Percentiles rank a stretch among this genome's conserved stretches.
Evolutionary conservation across 2,797 vertebrate genomes (phyloP).

Genomic region (Melanotaenia trifasciata): DNA sequence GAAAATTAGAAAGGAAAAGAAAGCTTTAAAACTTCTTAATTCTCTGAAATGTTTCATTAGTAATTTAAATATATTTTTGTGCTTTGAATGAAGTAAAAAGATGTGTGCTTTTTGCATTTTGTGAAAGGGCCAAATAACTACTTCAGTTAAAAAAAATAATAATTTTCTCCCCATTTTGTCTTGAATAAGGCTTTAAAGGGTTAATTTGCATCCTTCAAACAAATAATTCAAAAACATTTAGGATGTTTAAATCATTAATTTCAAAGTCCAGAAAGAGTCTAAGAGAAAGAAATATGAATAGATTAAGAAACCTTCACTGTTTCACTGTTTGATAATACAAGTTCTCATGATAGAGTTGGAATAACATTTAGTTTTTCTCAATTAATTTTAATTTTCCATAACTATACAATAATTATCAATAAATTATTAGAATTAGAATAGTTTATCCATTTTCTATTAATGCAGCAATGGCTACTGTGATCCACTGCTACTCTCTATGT

Average conservation of each 20-base stretch:
- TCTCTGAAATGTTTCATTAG: slow-evolving; percentile 31
- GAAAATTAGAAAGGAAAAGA: slow-evolving; percentile 4
- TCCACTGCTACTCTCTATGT: background rate
- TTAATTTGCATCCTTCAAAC: slow-evolving; percentile 51
- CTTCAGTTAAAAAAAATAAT: no score
- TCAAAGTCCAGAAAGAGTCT: slow-evolving; percentile 41
- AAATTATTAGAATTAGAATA: background rate
- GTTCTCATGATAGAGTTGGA: slow-evolving; percentile 3
- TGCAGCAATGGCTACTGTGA: background rate
- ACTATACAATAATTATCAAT: background rate
- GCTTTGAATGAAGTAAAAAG: slow-evolving; percentile 39
- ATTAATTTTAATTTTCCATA: background rate
- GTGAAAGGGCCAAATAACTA: no score
- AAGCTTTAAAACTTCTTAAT: slow-evolving; percentile 30
- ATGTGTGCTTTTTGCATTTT: slow-evolving; percentile 16
- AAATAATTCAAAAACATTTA: slow-evolving; percentile 63
- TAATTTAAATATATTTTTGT: slow-evolving; percentile 9
- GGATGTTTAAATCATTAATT: slow-evolving; percentile 66
- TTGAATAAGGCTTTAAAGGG: no score
- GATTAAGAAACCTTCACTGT: slow-evolving; percentile 17
- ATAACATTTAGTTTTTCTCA: background rate
- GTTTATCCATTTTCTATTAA: background rate
- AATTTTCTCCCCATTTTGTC: no score
- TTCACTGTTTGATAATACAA: slow-evolving; percentile 9
- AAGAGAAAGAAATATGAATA: slow-evolving; percentile 36